Evolutionary conservation across 2,888 invertebrate genomes (phyloP), one percentile per base, ranked within the genome.

Genomic region (Conops quadrifasciatus): DNA sequence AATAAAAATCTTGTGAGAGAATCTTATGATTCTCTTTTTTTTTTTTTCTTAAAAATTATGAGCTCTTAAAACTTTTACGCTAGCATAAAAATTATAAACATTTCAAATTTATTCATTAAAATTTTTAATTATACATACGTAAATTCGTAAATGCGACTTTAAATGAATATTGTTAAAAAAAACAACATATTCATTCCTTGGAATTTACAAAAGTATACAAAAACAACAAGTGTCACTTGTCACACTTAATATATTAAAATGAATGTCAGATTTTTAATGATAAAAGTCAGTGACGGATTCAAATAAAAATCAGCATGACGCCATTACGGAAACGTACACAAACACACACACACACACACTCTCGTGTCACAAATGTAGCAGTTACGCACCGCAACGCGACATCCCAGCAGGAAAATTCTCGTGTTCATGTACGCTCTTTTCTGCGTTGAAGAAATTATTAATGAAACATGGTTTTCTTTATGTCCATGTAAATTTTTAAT

Each of bases 221-320:
- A 36, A 43, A 56, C 56, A 43, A 56, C 21, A 66, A 67, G 67
- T 68, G 68, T 60, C 68, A 68, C 49, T 68, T 68, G 68, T 68
- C 68, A 68, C 68, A 68, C 68, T 51, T 62, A 64, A 70, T 58
- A 70, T 64, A 70, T 70, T 63, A 47, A 71, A 69, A 73, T 73
- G 70, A 72, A 73, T 70, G 71, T 73, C 72, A 70, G 53, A 72
- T 47, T 70, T 67, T 72, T 72, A 67, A 72, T 63, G 72, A 73
- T 72, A 73, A 73, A 72, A 67, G 73, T 65, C 70, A 64, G 72
- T 62, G 73, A 68, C 73, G 72, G 63, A 72, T 73, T 72, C 73
- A 72, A 73, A 73, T 73, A 73, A 73, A 71, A 65, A 47, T 45
- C 70, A 70, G 70, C 70, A 65, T 59, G 70, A 64, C 43, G 70